These are phyloP conservation scores for Lithophane ornitopus DNA, from an alignment of 2,888 invertebrate genomes.

Conservation along the genomic window DNA sequence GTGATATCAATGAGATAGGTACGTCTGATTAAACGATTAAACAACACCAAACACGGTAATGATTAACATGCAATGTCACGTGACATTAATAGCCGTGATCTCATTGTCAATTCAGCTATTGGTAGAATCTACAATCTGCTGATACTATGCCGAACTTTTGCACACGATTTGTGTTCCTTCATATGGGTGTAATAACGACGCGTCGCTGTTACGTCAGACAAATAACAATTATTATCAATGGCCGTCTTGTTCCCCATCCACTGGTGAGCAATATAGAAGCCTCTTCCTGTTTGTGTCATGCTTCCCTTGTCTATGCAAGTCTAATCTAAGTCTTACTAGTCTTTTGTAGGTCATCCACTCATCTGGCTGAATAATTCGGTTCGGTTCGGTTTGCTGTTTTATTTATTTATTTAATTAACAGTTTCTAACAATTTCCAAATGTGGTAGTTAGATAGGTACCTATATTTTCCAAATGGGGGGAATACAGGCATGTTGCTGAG, in stretches of 20 bases:
- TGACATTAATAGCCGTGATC: conserved; percentile 10
- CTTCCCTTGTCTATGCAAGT: not conserved
- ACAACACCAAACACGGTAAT: conserved; percentile 7
- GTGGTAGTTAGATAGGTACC: too few species aligned
- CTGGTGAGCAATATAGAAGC: not conserved
- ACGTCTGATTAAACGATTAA: not conserved
- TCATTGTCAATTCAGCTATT: conserved; percentile 3
- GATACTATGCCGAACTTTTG: conserved; percentile 40
- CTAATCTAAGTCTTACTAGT: not conserved
- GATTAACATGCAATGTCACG: conserved; percentile 5
- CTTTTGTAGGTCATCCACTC: not conserved
- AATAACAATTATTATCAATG: not conserved
- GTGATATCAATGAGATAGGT: conserved; percentile 31
- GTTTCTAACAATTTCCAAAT: not conserved
- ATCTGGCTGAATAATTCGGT: not conserved
- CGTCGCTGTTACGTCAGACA: not conserved
- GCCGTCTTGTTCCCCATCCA: not conserved
- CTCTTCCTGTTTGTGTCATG: not conserved
- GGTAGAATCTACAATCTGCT: conserved; percentile 17
- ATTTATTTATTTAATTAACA: too few species aligned
- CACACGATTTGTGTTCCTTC: conserved; percentile 29
- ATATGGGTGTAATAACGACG: not conserved
- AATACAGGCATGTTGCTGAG: not conserved
- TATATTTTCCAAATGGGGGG: not conserved
- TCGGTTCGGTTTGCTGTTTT: too few species aligned